Evolutionary conservation across 2,797 vertebrate species (phyloP), one percentile per base, ranked within the genome.

Genomic region (Cynodonichthys magdalenae): DNA sequence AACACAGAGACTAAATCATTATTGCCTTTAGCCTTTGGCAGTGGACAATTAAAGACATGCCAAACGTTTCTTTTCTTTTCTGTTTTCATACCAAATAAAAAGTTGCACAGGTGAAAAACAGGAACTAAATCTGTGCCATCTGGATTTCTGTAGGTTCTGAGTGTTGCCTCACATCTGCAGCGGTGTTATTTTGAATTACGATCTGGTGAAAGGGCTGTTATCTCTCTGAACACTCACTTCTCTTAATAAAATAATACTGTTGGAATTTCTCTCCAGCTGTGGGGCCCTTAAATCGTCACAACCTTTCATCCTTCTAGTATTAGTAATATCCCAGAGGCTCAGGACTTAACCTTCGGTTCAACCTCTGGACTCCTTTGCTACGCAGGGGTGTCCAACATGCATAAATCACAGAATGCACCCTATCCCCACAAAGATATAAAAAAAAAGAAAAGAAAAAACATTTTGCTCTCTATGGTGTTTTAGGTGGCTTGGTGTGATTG

Each of bases 181-280:
- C 59, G 72, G 53, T 6, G 20, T 51, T 61, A 59, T 56, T 19
- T 28, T 84, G 63, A 84, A 59, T 83, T 68, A 75, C 45, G 36
- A 58, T 14, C n/a, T 34, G 42, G 46, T n/a, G 8, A 48, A 69
- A 71, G 56, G 53, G 51, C 74, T 27, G 31, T 59, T 69, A 67
- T 69, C 20, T 75, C 46, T 53, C 56, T 47, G 46, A 55, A 80
- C 79, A 77, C 69, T 74, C 48, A 77, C 67, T 81, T 75, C 42
- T 79, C 46, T 74, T 86, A 52, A 86, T 87, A 75, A 71, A 85
- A 83, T 80, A 87, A 82, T 87, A 79, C 72, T 63, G 29, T 48
- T 61, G 80, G 80, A 84, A 80, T 83, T 83, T 77, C 55, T 59
- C 48, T 80, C 56, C 63, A 73, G 63, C 79, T 53, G 42, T 53